These are phyloP conservation scores for Zosterops japonicus DNA, from an alignment of 2,113 vertebrate species.

Conservation along the genomic window DNA sequence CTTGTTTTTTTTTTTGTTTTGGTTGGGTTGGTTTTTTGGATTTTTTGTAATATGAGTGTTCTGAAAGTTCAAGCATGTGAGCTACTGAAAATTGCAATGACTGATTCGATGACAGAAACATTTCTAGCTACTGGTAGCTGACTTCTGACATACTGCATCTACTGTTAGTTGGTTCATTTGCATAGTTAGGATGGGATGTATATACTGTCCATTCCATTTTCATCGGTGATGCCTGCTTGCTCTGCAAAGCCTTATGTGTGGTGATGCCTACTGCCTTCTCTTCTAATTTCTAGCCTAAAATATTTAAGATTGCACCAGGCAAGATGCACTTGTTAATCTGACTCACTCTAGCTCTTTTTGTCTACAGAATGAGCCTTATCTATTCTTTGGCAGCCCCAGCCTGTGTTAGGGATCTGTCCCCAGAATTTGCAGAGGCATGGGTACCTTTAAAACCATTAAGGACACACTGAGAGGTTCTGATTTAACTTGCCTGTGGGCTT, in stretches of 20 bases:
- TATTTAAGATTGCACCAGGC: background rate
- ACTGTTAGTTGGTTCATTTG: background rate
- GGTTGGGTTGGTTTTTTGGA: background rate
- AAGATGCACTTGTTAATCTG: background rate
- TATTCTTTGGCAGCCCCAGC: background rate
- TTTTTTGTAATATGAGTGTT: background rate
- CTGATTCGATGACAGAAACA: background rate
- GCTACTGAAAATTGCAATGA: background rate
- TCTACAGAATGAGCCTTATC: background rate
- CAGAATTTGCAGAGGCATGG: background rate
- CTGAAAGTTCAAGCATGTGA: background rate
- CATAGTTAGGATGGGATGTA: background rate
- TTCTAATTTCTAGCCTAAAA: background rate
- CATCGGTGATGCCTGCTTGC: background rate
- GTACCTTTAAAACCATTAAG: background rate
- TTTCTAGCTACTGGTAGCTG: background rate
- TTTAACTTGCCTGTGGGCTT: background rate
- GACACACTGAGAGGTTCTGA: background rate
- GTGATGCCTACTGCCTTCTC: background rate
- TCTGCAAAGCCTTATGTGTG: background rate
- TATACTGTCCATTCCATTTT: background rate
- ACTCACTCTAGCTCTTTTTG: background rate
- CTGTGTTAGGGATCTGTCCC: background rate
- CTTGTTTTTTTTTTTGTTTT: background rate
- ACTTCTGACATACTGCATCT: background rate